These are phyloP conservation scores for Daktulosphaira vitifoliae DNA, from an alignment of 1,140 invertebrate genomes.

Conservation along the genomic window DNA sequence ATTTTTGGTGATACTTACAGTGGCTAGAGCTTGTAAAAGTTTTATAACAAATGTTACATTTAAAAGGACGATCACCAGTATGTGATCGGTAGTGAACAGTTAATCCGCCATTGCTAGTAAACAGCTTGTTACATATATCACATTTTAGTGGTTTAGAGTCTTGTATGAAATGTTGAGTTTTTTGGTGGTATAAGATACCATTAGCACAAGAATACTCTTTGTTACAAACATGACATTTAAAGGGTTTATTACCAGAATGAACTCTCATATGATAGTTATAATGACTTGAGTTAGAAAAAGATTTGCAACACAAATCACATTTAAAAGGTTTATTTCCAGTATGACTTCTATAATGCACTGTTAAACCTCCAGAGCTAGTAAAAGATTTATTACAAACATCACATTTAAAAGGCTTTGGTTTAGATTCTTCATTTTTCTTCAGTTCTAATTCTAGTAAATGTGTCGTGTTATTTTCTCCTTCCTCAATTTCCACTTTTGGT, in stretches of 20 bases:
- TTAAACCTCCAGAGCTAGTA: constrained; percentile 25
- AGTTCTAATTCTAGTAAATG: background rate
- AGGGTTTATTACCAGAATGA: constrained; percentile 34
- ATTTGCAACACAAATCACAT: constrained; percentile 43
- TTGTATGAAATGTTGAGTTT: constrained; percentile 25
- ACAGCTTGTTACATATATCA: constrained; percentile 34
- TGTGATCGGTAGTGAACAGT: constrained; percentile 80
- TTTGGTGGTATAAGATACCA: constrained; percentile 25
- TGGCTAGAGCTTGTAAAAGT: constrained; percentile 28
- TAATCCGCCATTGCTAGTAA: constrained; percentile 21
- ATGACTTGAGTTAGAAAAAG: constrained; percentile 33
- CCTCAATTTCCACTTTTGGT: background rate
- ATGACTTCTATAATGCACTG: constrained; percentile 54
- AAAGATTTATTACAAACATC: constrained; percentile 30
- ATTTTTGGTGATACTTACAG: constrained; percentile 28
- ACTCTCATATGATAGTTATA: constrained; percentile 34
- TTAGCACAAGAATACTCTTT: constrained; percentile 33
- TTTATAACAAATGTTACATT: constrained; percentile 33
- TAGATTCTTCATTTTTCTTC: constrained; percentile 3
- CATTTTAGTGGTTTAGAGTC: constrained; percentile 57
- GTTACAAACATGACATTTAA: constrained; percentile 33
- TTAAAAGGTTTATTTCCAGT: constrained; percentile 60
- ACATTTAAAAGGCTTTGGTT: constrained; percentile 32
- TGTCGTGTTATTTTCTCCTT: background rate
- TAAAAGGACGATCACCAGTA: constrained; percentile 46